Evolutionary conservation across 92 coral and sea anemone genomes (phyloP).

Genomic region (Galaxea fascicularis): DNA sequence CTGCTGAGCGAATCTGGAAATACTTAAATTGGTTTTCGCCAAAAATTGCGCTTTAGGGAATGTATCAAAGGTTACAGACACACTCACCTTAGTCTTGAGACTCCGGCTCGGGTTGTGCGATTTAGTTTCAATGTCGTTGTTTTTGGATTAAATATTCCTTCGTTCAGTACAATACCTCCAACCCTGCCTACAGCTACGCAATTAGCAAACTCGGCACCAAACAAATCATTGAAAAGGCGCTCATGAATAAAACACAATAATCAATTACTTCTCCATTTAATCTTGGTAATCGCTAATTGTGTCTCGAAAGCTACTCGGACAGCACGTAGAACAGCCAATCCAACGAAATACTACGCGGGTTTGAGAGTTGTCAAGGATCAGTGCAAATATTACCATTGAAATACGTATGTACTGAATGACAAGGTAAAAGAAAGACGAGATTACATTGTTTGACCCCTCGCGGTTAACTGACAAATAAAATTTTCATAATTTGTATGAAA

Average conservation of each 20-base stretch:
- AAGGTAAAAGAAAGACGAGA: not conserved
- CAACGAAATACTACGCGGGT: not conserved
- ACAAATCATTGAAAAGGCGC: constrained; percentile 28
- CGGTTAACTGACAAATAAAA: not conserved
- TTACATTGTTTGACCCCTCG: not conserved
- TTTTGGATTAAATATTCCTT: constrained; percentile 17
- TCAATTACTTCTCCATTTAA: constrained; percentile 38
- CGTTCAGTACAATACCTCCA: not conserved
- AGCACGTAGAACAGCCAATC: not conserved
- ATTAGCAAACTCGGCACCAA: constrained; percentile 23
- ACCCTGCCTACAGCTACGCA: constrained; percentile 5
- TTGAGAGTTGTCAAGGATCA: constrained; percentile 6
- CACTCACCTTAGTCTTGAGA: constrained; percentile 12
- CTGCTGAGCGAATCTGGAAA: constrained; percentile 15
- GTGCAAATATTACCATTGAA: constrained; percentile 1
- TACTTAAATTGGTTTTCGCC: not conserved
- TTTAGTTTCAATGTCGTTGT: not conserved
- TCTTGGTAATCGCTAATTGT: constrained; percentile 27
- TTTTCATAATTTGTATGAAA: not conserved
- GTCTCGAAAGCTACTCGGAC: not conserved
- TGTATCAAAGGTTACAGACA: not conserved
- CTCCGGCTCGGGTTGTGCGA: not conserved
- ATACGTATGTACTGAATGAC: not conserved
- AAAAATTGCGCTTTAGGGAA: not conserved
- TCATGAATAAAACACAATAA: constrained; percentile 44